Base-by-base conservation (phyloP, 2,888 invertebrate species). In the Platycheirus albimanus region DNA sequence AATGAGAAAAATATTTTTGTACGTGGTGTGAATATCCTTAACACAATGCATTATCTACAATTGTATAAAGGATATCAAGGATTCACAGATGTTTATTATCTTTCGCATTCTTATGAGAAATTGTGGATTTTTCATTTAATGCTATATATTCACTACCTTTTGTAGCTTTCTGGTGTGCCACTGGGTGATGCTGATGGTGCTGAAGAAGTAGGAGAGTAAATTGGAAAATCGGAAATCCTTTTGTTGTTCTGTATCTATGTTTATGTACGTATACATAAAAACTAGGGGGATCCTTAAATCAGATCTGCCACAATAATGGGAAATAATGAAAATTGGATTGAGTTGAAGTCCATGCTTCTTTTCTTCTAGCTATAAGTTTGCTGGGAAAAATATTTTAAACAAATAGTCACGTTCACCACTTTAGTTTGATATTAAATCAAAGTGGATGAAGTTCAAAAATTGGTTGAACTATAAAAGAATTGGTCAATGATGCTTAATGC, bases 81-180 rank as follows among this genome's bases (percentile, higher is more conserved):
- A 77, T 70, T 63, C 51, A 11, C 43, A 51, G 58, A 58, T 81
- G 76, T 81, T 81, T 81, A 81, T 76, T 81, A 71, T 71, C 70
- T 66, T 24, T 76, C 58, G 17, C 19, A 45, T 58, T 51, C 64
- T 47, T 81, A 61, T 70, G 66, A 71, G 41, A 45, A 56, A 76
- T 80, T 64, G 47, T 15, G 24, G 43, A 54, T n/a, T 43, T 24
- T 56, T 49, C 33, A 24, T 70, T 56, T 30, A 13, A 19, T 54
- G 3, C 10, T 36, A 17, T 36, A 17, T 11, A 17, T 11, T 52
- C n/a, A 7, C 19, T 20, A 36, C 54, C 24, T 19, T 13, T 45
- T n/a, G 1, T 20, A 7, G 43, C n/a, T n/a, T n/a, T n/a, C n/a
- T n/a, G n/a, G n/a, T n/a, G n/a, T n/a, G n/a, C n/a, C n/a, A n/a